phyloP scores from a whole-genome alignment of 2,888 invertebrate species.

The Drosophila quinaria region DNA sequence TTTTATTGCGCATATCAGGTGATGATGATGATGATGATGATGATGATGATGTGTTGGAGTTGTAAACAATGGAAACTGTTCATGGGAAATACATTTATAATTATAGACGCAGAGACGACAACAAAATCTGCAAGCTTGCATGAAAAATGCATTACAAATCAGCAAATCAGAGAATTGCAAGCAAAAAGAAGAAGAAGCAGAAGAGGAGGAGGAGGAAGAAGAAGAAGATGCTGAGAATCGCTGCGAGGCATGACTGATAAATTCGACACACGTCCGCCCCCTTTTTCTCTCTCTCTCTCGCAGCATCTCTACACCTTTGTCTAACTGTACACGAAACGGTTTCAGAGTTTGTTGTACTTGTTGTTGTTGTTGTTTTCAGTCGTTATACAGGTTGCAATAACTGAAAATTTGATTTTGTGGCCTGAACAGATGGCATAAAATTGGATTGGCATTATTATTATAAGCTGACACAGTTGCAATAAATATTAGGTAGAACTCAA shows the following conservation, averaged over 20 bases:
- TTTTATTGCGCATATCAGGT: slow-evolving; percentile 51
- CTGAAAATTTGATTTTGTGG: slow-evolving; percentile 34
- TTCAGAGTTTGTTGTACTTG: slow-evolving; percentile 9
- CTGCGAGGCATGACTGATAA: slow-evolving; percentile 40
- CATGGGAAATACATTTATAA: slow-evolving; percentile 64
- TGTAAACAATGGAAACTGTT: slow-evolving; percentile 60
- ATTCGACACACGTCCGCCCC: slow-evolving; percentile 13
- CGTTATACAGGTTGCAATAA: slow-evolving; percentile 42
- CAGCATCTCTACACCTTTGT: slow-evolving; percentile 15
- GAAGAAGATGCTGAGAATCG: slow-evolving; percentile 40
- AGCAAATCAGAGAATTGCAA: slow-evolving; percentile 42
- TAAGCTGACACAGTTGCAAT: slow-evolving; percentile 13
- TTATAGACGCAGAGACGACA: slow-evolving; percentile 27
- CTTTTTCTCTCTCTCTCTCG: neutral
- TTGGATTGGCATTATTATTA: slow-evolving; percentile 24
- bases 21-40: slow-evolving; percentile 29
- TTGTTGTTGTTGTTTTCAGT: neutral
- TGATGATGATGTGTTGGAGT: slow-evolving; percentile 17
- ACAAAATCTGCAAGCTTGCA: slow-evolving; percentile 33
- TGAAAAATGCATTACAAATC: slow-evolving; percentile 59
- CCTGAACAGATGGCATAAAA: slow-evolving; percentile 29
- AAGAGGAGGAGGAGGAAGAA: neutral
- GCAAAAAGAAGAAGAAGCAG: slow-evolving; percentile 8
- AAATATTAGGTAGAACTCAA: neutral
- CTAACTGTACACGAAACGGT: slow-evolving; percentile 42